A percentile compares a stretch with the other conserved stretches of the same genome.
phyloP scores from a whole-genome alignment of 2,113 vertebrate species.

The Piliocolobus tephrosceles region DNA sequence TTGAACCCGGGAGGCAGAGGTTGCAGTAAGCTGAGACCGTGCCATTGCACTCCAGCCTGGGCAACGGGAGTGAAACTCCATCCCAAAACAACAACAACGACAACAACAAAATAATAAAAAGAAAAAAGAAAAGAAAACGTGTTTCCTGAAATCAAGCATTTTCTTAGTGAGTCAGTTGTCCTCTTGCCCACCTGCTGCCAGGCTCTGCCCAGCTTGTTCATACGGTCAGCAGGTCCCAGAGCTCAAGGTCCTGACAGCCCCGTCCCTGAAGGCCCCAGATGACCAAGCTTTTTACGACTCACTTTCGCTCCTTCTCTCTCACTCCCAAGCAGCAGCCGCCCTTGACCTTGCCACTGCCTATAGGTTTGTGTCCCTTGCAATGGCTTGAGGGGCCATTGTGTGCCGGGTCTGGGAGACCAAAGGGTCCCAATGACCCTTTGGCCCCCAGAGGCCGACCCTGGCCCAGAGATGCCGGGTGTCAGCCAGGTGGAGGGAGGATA shows the following conservation, averaged over 20 bases:
- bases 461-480: fast-evolving
- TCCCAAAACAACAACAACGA: fast-evolving
- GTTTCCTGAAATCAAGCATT: no score
- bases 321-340: fast-evolving
- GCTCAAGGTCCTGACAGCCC: fast-evolving
- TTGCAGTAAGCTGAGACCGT: no score
- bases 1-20: no score
- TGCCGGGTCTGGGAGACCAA: neutral
- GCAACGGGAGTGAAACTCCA: no score
- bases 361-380: neutral
- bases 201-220: fast-evolving
- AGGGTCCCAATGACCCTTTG: no score
- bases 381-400: neutral
- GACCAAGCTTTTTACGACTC: fast-evolving
- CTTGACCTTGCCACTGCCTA: fast-evolving
- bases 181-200: fast-evolving
- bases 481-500: no score
- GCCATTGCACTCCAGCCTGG: no score
- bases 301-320: fast-evolving
- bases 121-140: no score
- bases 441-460: neutral
- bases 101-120: no score
- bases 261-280: fast-evolving
- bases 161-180: fast-evolving
- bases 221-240: fast-evolving